Evolutionary conservation across 2,797 vertebrate species (phyloP), one percentile per base, ranked within the genome.

Genomic region (Rhinophrynus dorsalis): DNA sequence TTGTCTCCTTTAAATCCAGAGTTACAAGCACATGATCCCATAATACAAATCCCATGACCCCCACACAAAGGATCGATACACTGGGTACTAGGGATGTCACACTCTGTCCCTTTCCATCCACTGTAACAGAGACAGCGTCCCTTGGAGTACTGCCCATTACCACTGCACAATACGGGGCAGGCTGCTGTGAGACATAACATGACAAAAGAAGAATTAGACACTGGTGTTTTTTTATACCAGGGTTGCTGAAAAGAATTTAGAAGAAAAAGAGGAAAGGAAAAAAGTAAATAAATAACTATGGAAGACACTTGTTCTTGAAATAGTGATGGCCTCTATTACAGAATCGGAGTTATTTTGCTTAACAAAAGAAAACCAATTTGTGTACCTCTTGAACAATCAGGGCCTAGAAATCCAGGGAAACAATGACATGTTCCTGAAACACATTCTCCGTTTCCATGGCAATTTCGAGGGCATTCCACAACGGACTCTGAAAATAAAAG

Each of bases 51-150:
- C 10, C 97, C 97, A 20, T 94, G 94, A 52, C 95, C 95, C 9
- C 93, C 93, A 2, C 97, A 99, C 61, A 92, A 91, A 4, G 93
- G 89, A 77, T 99, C 96, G 4, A 98, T 82, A 50, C 97, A 99
- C 86, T 99, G 96, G 33, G 89, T 88, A 7, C 85, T 70, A 1
- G 95, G 93, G 44, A 99, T 85, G 0, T 99, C 97, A 5, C 97
- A 99, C 82, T 99, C 97, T 0, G 94, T 95, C 72, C 97, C 95
- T 84, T 98, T 98, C 97, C 97, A 99, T 72, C 97, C 97, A 0
- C 96, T 98, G 88, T 95, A 96, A 75, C 97, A 99, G 59, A 96
- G 93, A 80, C 97, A 99, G 82, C 96, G 96, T 68, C 97, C 97
- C 78, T 95, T 94, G 81, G 94, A 94, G 89, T 99, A 99, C 76